These are phyloP conservation scores for Sula dactylatra DNA, from an alignment of 2,113 vertebrate genomes.

Conservation along the genomic window DNA sequence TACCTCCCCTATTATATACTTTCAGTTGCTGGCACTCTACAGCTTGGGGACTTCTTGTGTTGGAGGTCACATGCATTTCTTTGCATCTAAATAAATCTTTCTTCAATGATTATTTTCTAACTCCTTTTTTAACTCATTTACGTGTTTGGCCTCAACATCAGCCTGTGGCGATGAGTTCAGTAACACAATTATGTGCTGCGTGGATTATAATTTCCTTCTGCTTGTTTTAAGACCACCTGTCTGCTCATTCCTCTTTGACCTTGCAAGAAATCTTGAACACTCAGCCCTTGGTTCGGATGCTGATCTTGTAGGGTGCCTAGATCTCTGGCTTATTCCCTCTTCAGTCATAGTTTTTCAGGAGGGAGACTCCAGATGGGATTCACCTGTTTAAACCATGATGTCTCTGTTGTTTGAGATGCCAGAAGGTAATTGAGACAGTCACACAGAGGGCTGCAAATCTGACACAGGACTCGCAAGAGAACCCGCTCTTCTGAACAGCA, in stretches of 20 bases:
- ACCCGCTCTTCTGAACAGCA: neutral
- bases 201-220: slow-evolving; percentile 33
- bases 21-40: neutral
- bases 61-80: neutral
- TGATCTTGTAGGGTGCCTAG: neutral
- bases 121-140: slow-evolving; percentile 18
- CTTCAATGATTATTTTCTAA: neutral
- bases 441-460: neutral
- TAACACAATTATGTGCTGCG: neutral
- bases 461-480: neutral
- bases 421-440: neutral
- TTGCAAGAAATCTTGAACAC: neutral
- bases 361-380: neutral
- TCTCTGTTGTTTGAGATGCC: neutral
- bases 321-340: neutral
- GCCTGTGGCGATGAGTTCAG: neutral
- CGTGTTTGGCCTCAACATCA: slow-evolving; percentile 13
- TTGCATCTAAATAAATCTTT: slow-evolving; percentile 10
- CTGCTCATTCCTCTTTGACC: neutral
- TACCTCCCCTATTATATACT: neutral
- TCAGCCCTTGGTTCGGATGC: neutral
- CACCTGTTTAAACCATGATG: neutral
- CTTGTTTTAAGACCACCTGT: slow-evolving; percentile 7
- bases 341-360: neutral
- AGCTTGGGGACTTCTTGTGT: neutral